phyloP scores from a whole-genome alignment of 1,140 invertebrate genomes.

The Plectrocnemia conspersa region DNA sequence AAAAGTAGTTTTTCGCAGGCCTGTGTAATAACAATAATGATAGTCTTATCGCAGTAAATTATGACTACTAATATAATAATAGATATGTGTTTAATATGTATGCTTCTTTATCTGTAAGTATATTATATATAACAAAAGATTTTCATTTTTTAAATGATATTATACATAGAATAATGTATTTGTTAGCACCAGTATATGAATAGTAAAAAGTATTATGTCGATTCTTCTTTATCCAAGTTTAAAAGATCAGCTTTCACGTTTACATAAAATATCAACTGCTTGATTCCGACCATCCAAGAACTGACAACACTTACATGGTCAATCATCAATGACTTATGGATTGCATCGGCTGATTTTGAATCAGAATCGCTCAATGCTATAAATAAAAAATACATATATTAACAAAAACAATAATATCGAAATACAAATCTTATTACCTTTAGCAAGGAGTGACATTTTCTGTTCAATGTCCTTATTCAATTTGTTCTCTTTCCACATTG shows the following conservation, averaged over 20 bases:
- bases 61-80: too few relatives aligned
- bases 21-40: too few relatives aligned
- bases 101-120: too few relatives aligned
- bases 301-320: conserved; percentile 50
- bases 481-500: conserved; percentile 51
- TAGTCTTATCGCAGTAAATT: too few relatives aligned
- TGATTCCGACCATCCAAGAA: conserved; percentile 52
- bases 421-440: conserved; percentile 40
- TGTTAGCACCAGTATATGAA: too few relatives aligned
- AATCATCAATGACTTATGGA: conserved; percentile 52
- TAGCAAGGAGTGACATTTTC: conserved; percentile 45
- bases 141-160: too few relatives aligned
- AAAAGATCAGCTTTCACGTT: conserved; percentile 45
- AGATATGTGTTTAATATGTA: too few relatives aligned
- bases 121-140: too few relatives aligned
- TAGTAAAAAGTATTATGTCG: conserved; percentile 27
- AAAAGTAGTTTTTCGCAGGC: too few relatives aligned
- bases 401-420: not conserved
- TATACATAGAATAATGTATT: too few relatives aligned
- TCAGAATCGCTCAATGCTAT: conserved; percentile 45
- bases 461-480: conserved; percentile 43
- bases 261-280: conserved; percentile 48
- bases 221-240: conserved; percentile 44
- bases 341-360: conserved; percentile 47
- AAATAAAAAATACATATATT: conserved; percentile 34